phyloP scores from a whole-genome alignment of 2,888 invertebrate genomes.

The Eupithecia pulchellata region DNA sequence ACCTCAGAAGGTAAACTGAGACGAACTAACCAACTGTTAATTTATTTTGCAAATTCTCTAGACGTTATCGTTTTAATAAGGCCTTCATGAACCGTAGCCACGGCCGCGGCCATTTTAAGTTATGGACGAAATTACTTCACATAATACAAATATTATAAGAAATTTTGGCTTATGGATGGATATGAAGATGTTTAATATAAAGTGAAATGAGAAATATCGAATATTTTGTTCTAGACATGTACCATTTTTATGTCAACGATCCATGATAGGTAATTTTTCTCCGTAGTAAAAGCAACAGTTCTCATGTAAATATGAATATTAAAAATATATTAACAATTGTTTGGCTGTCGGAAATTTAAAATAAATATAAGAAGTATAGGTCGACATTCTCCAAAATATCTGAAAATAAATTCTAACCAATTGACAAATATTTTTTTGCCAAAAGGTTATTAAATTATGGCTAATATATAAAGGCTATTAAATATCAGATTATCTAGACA shows the following conservation, averaged over 20 bases:
- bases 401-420: too few species aligned
- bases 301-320: too few species aligned
- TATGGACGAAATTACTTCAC: background rate
- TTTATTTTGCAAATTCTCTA: slow-evolving; percentile 32
- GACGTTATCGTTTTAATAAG: slow-evolving; percentile 26
- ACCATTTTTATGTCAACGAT: background rate
- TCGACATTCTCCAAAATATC: too few species aligned
- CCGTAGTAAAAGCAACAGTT: background rate
- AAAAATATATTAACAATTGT: too few species aligned
- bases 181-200: background rate
- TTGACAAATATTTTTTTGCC: too few species aligned
- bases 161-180: background rate
- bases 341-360: too few species aligned
- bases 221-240: background rate
- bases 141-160: background rate
- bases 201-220: background rate
- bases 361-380: too few species aligned
- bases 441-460: too few species aligned
- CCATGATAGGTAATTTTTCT: background rate
- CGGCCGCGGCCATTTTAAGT: background rate
- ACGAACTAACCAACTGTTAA: slow-evolving; percentile 28
- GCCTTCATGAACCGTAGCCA: slow-evolving; percentile 11
- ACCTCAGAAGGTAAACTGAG: slow-evolving; percentile 17
- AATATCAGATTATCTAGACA: too few species aligned
- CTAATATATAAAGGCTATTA: too few species aligned